Conservation (phyloP, 1,140 invertebrate genomes). For the Tetragnatha versicolor region DNA sequence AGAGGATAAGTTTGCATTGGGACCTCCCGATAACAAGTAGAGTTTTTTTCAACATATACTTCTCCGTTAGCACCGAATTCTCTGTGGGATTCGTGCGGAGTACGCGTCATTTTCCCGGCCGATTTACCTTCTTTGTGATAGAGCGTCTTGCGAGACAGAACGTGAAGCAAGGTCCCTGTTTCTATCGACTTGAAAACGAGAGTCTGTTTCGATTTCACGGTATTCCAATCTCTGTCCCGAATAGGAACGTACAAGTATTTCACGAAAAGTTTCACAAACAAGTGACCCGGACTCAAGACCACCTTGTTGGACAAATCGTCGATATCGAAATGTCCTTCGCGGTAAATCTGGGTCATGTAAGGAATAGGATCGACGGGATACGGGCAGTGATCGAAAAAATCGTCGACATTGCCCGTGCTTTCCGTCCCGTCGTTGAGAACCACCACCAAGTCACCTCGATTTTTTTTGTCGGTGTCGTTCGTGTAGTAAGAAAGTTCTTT, state of each 20-base stretch:
- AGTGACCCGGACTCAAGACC: neutral
- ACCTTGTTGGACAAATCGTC: conserved; percentile 4
- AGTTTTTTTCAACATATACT: too few species aligned
- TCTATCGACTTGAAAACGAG: neutral
- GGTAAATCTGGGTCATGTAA: neutral
- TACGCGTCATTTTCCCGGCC: too few species aligned
- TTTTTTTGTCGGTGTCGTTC: neutral
- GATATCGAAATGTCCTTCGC: neutral
- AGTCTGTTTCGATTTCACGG: neutral
- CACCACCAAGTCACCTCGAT: neutral
- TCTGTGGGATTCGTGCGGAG: too few species aligned
- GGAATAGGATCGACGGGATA: neutral
- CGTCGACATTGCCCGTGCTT: neutral
- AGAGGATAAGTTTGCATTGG: too few species aligned
- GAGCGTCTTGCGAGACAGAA: neutral
- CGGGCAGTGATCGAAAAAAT: neutral
- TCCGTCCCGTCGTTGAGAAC: neutral
- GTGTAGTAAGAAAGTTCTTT: neutral
- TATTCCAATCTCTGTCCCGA: neutral
- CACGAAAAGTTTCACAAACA: neutral
- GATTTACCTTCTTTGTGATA: neutral
- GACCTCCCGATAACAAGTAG: too few species aligned
- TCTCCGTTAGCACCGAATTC: too few species aligned
- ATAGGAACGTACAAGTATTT: neutral
- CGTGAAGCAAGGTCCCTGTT: neutral